Conservation (phyloP, 2,888 invertebrate species). For the Zhuqinia jingwanae region DNA sequence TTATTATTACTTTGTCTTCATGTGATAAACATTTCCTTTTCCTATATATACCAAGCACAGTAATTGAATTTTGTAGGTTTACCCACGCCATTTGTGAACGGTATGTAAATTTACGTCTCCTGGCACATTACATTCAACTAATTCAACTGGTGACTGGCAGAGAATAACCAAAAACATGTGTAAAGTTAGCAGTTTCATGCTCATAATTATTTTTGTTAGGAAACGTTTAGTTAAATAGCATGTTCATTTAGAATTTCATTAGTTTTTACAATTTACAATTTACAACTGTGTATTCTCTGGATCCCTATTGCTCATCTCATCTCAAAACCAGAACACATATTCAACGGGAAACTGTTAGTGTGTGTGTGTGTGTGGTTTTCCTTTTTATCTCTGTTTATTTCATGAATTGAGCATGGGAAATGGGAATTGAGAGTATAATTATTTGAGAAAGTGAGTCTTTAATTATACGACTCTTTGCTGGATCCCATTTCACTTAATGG, state of each 20-base stretch:
- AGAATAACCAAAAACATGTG: too few species aligned
- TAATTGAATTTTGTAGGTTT: slow-evolving; percentile 9
- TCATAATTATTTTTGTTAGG: too few species aligned
- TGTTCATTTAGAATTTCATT: too few species aligned
- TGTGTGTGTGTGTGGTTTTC: slow-evolving; percentile 27
- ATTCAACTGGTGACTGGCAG: too few species aligned
- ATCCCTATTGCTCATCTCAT: not conserved
- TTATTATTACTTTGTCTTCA: too few species aligned
- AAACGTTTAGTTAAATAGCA: too few species aligned
- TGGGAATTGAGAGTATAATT: not conserved
- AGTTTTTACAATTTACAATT: not conserved
- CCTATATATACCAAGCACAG: not conserved
- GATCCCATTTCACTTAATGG: not conserved
- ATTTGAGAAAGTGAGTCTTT: not conserved
- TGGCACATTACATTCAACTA: too few species aligned
- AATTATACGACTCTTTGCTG: not conserved
- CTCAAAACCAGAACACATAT: too few species aligned
- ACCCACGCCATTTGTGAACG: not conserved
- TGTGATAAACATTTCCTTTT: too few species aligned
- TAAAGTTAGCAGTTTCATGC: too few species aligned
- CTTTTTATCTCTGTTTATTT: not conserved
- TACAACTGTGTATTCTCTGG: too few species aligned
- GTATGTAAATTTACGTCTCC: not conserved
- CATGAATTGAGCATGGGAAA: not conserved
- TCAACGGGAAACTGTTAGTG: slow-evolving; percentile 29